These are phyloP conservation scores for Altica lythri DNA, from an alignment of 2,888 invertebrate species.

Conservation along the genomic window DNA sequence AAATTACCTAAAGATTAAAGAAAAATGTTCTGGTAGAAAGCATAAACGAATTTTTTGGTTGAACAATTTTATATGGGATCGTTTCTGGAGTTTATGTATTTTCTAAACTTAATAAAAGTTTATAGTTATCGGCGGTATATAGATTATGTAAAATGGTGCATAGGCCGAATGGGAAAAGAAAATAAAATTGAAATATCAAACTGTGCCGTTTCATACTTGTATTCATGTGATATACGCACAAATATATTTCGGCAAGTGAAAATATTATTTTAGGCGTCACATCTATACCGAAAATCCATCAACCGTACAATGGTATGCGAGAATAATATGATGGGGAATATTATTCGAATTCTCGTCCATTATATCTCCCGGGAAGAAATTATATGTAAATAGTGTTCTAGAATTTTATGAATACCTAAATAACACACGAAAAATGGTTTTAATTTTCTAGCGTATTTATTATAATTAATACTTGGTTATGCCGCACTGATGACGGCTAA, in stretches of 20 bases:
- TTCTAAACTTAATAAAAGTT: conserved; percentile 21
- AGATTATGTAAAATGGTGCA: conserved; percentile 22
- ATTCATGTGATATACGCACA: neutral
- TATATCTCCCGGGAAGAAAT: neutral
- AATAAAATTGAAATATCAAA: conserved; percentile 18
- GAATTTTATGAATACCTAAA: neutral
- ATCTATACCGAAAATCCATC: neutral
- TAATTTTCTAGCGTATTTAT: neutral
- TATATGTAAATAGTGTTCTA: neutral
- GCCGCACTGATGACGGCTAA: too few relatives aligned
- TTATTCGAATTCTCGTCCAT: neutral
- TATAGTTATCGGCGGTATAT: conserved; percentile 16
- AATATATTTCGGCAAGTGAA: neutral
- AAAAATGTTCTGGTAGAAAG: neutral
- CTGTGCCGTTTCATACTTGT: conserved; percentile 5
- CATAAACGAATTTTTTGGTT: neutral
- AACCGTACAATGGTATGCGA: neutral
- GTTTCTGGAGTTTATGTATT: conserved; percentile 1
- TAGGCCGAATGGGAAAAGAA: conserved; percentile 16
- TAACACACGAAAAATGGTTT: neutral
- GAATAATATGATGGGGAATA: neutral
- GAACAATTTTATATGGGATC: neutral
- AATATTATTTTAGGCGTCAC: neutral
- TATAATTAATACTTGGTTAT: too few relatives aligned
- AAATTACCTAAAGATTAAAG: neutral